Percentiles rank a stretch among this genome's conserved stretches.
phyloP scores from a whole-genome alignment of 2,113 vertebrate species.

The Mesitornis unicolor region DNA sequence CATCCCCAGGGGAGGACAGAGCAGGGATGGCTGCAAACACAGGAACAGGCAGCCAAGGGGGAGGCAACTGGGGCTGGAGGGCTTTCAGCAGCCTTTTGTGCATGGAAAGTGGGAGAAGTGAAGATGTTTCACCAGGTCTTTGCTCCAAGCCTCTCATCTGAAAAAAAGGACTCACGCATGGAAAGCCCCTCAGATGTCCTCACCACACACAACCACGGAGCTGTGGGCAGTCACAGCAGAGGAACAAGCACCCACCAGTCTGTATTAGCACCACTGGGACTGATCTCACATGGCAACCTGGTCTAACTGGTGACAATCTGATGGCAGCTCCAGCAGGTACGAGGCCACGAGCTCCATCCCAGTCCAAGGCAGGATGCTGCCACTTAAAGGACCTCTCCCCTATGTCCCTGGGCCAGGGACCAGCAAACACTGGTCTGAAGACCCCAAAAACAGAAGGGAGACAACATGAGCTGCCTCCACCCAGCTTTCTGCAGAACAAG shows the following conservation, averaged over 20 bases:
- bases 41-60: background rate
- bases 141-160: background rate
- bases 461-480: background rate
- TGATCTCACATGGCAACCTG: background rate
- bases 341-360: background rate
- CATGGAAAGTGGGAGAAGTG: accelerated
- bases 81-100: background rate
- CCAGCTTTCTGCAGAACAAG: background rate
- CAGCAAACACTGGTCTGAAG: background rate
- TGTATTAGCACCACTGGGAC: background rate
- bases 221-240: background rate
- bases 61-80: background rate
- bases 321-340: background rate
- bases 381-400: background rate
- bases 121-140: background rate
- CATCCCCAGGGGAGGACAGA: accelerated
- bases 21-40: background rate
- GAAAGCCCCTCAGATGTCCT: background rate
- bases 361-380: background rate
- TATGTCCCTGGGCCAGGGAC: no score
- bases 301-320: background rate
- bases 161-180: background rate
- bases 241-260: background rate
- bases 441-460: background rate
- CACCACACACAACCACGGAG: background rate